Evolutionary conservation across 2,888 invertebrate species (phyloP), one percentile per base, ranked within the genome.

Genomic region (Cheilosia scutellata): DNA sequence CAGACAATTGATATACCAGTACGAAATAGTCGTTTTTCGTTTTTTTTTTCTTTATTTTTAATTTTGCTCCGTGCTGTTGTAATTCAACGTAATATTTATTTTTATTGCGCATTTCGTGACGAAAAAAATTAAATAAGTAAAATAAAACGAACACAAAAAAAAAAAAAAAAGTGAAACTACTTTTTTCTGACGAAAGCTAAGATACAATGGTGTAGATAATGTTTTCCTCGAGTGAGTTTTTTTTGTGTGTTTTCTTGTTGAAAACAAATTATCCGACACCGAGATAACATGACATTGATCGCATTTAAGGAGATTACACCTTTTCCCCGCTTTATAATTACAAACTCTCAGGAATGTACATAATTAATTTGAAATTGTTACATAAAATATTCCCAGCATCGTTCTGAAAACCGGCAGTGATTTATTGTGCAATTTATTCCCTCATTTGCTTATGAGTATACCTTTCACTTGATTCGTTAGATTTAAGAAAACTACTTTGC

Each of bases 61-160:
- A 60, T 79, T 78, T 70, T 1, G 11, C 29, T 55, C 40, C 37
- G 16, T 33, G 51, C 57, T 55, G 40, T 57, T 71, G 44, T 55
- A 40, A 63, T 70, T 53, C 65, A 49, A 75, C 37, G 70, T 78
- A 40, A 53, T 79, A 33, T 72, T 60, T 58, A 9, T 33, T 47
- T 60, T 47, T 62, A 80, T 80, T 74, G 80, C 65, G 65, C 72
- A 74, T 68, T 74, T 80, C 80, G 80, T 80, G 80, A 80, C 74
- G 71, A 70, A 70, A 68, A 60, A 53, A 53, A 47, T 49, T 16
- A 27, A 72, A 20, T 27, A 33, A 37, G 9, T 5, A 33, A 5
- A 44, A 16, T 7, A 40, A 25, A 6, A 42, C 5, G 7, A 53
- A 49, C 5, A 11, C 9, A 29, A 7, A 20, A 29, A 40, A n/a